These are phyloP conservation scores for Solenodon paradoxus DNA, from an alignment of 2,113 vertebrate species.

Conservation along the genomic window DNA sequence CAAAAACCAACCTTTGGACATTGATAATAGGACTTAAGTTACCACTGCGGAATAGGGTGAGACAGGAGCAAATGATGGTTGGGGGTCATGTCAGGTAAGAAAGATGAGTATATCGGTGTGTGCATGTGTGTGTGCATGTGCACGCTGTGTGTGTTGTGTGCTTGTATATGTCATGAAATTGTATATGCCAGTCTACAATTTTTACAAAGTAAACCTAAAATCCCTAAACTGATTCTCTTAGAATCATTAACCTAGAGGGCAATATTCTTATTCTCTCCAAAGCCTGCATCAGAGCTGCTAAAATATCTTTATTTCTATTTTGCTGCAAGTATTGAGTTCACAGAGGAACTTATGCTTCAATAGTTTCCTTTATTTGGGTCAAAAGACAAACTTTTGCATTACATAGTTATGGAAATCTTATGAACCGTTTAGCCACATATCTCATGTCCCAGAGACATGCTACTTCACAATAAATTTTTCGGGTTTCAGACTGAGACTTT, in stretches of 20 bases:
- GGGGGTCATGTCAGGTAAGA: background rate
- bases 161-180: background rate
- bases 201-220: background rate
- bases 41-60: too few relatives aligned
- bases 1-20: too few relatives aligned
- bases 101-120: background rate
- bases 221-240: background rate
- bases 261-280: background rate
- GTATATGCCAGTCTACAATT: background rate
- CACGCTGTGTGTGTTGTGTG: too few relatives aligned
- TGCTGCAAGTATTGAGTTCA: background rate
- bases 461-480: constrained; percentile 37
- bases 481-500: constrained; percentile 10
- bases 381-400: constrained; percentile 25
- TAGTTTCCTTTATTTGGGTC: background rate
- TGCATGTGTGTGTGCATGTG: background rate
- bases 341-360: background rate
- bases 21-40: too few relatives aligned
- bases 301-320: constrained; percentile 17
- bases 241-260: background rate
- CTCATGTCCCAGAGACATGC: background rate
- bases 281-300: background rate
- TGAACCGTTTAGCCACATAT: constrained; percentile 14
- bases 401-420: background rate
- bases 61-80: too few relatives aligned